Evolutionary conservation across 1,140 invertebrate species (phyloP), one percentile per base, ranked within the genome.

Genomic region (Papilio helenus): DNA sequence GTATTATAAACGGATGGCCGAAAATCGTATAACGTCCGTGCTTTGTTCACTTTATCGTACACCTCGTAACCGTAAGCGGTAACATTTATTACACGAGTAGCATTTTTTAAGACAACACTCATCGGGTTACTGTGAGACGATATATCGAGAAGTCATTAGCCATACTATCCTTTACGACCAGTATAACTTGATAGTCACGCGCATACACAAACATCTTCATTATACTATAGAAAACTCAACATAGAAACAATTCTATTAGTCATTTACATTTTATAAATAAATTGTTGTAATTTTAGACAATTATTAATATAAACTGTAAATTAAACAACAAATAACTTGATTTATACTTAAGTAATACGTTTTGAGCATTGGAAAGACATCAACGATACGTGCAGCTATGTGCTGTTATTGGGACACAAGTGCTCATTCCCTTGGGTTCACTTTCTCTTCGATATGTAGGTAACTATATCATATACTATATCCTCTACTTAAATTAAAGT

Each of bases 21-120:
- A 93, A 94, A 94, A 93, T 88, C 89, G 89, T 90, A 86, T 89
- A 89, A 90, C 90, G 91, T 89, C 87, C 91, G 89, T 83, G 84
- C 91, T 93, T 93, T 94, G 92, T 93, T 92, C 90, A 83, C 84
- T 84, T 84, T 88, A 89, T 88, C 83, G 88, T 86, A 87, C 83
- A 83, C 84, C 84, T 85, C 79, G 85, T 87, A 86, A 87, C 87
- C 88, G 82, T 89, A 92, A 89, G 78, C 81, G 87, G 87, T 85
- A 85, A 86, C 82, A 76, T 79, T 81, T 85, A 88, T 85, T 80
- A 85, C 84, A 79, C 81, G 82, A 82, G 82, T 68, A 77, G 85
- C 85, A 91, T 89, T 86, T 80, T 79, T 82, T 83, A 87, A 82
- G 77, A 86, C 81, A 81, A 82, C 73, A 80, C 72, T 79, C 74